These are phyloP conservation scores for Amphimedon queenslandica DNA, from an alignment of 37 sponge, comb jelly and placozoan genomes.

Conservation along the genomic window DNA sequence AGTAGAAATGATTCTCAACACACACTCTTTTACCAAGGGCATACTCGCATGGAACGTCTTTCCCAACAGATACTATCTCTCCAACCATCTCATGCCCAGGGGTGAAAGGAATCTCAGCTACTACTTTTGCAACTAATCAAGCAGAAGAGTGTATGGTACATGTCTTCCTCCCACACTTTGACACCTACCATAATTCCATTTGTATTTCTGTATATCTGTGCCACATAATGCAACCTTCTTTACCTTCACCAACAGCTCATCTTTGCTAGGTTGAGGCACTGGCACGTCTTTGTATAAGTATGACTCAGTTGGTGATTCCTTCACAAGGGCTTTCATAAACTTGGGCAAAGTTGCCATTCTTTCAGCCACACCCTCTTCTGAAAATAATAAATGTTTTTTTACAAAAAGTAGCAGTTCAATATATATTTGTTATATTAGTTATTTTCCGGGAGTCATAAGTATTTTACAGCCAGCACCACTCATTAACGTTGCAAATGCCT, in stretches of 20 bases:
- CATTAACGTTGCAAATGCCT: constrained; percentile 26
- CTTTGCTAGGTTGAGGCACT: constrained; percentile 29
- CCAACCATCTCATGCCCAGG: constrained; percentile 78
- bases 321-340: constrained; percentile 57
- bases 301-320: constrained; percentile 24
- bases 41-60: constrained; percentile 57
- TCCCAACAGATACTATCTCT: constrained; percentile 62
- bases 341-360: constrained; percentile 6
- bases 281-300: constrained; percentile 48
- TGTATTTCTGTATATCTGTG: constrained; percentile 57
- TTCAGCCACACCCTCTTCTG: not conserved
- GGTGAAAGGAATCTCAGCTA: constrained; percentile 54
- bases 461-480: constrained; percentile 38
- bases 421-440: not conserved
- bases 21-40: constrained; percentile 74
- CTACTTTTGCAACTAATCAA: constrained; percentile 34
- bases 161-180: too few species aligned
- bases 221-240: constrained; percentile 54
- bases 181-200: constrained; percentile 55
- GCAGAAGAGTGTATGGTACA: not conserved
- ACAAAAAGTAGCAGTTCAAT: not conserved
- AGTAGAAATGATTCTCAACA: constrained; percentile 94
- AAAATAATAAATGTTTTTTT: not conserved
- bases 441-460: constrained; percentile 21
- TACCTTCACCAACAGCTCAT: constrained; percentile 49